phyloP scores from a whole-genome alignment of 2,797 vertebrate genomes.

The Natrix natrix region DNA sequence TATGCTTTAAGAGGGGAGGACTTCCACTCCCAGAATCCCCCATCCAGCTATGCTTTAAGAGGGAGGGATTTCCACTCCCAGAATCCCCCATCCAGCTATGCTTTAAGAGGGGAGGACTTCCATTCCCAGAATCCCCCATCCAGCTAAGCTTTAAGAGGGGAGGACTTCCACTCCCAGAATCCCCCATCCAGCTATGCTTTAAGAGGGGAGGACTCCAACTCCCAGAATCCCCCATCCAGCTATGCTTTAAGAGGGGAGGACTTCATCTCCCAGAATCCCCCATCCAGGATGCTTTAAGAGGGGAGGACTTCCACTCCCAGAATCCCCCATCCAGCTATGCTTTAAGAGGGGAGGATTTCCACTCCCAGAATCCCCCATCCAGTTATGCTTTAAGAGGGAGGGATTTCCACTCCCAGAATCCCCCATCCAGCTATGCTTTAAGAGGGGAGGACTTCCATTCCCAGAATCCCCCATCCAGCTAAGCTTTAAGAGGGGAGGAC shows the following conservation, averaged over 20 bases:
- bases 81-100: neutral
- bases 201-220: fast-evolving
- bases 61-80: fast-evolving
- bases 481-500: too few relatives aligned
- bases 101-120: fast-evolving
- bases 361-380: too few relatives aligned
- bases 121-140: neutral
- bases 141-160: fast-evolving
- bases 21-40: neutral
- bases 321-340: neutral
- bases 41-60: neutral
- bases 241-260: fast-evolving
- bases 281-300: neutral
- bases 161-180: neutral
- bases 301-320: neutral
- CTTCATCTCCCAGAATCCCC: neutral
- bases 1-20: fast-evolving
- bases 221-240: neutral
- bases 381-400: too few relatives aligned
- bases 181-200: neutral
- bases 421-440: too few relatives aligned
- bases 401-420: too few relatives aligned
- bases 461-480: too few relatives aligned
- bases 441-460: too few relatives aligned
- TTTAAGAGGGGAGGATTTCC: too few relatives aligned